Evolutionary conservation across 2,888 invertebrate species (phyloP).

Genomic region (Spodoptera picta): DNA sequence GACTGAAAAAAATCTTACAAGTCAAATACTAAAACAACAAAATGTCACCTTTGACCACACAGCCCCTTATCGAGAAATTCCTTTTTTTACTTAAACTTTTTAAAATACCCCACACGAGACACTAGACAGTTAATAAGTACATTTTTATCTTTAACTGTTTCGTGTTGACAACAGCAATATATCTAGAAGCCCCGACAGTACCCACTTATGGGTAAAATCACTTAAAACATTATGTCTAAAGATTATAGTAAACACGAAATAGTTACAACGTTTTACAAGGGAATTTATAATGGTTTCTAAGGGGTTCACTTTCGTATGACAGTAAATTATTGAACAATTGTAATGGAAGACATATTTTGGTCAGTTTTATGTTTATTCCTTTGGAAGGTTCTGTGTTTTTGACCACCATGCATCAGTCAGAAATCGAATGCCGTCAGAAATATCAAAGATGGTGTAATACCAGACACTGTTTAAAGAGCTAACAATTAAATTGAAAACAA

Average conservation of each 20-base stretch:
- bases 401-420: no score
- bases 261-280: constrained; percentile 31
- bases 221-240: constrained; percentile 26
- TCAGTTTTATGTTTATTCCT: no score
- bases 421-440: no score
- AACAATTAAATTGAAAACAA: no score
- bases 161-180: constrained; percentile 21
- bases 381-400: no score
- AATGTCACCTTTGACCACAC: no score
- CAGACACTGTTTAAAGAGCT: no score
- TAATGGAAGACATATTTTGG: neutral
- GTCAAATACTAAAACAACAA: neutral
- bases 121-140: constrained; percentile 23
- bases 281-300: constrained; percentile 8
- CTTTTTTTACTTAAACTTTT: no score
- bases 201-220: neutral
- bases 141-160: constrained; percentile 36
- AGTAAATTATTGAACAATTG: neutral
- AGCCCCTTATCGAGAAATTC: constrained; percentile 9
- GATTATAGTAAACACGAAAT: constrained; percentile 9
- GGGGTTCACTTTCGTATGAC: no score
- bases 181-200: constrained; percentile 9
- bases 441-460: no score
- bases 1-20: no score
- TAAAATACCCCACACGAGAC: neutral